Evolutionary conservation across 2,113 vertebrate species (phyloP).

Genomic region (Strix aluco): DNA sequence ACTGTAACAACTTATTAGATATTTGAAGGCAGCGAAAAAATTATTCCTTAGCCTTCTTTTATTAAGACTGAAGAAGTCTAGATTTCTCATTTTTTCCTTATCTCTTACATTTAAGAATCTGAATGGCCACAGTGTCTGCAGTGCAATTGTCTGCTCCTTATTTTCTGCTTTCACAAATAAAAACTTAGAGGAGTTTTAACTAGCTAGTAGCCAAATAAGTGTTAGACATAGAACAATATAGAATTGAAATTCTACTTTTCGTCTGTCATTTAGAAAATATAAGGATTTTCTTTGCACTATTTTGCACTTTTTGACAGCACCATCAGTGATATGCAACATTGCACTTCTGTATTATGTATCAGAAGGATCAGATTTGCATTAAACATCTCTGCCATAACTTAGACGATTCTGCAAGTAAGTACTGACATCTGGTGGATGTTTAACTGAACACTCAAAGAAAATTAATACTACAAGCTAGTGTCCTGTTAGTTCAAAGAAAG

Average conservation of each 20-base stretch:
- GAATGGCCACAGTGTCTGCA: neutral
- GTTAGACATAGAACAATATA: neutral
- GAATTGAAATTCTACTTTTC: neutral
- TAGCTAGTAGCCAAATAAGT: neutral
- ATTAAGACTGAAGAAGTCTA: neutral
- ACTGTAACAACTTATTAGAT: neutral
- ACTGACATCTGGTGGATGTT: conserved; percentile 54
- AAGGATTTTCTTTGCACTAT: neutral
- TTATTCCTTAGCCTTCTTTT: neutral
- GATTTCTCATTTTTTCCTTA: neutral
- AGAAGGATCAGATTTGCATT: neutral
- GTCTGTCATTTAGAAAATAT: neutral
- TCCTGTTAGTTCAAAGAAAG: neutral
- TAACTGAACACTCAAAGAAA: neutral
- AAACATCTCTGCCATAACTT: rapidly evolving
- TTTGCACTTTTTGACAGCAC: neutral
- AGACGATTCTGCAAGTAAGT: neutral
- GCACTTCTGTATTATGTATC: neutral
- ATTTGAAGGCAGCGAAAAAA: neutral
- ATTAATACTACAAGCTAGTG: rapidly evolving
- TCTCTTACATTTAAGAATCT: neutral
- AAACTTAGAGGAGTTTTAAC: neutral
- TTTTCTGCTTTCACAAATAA: neutral
- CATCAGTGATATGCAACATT: neutral
- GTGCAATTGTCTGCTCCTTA: neutral